A percentile compares a stretch with the other conserved stretches of the same genome.
Evolutionary conservation across 2,888 invertebrate genomes (phyloP).

Genomic region (Trissonchulus sp.): DNA sequence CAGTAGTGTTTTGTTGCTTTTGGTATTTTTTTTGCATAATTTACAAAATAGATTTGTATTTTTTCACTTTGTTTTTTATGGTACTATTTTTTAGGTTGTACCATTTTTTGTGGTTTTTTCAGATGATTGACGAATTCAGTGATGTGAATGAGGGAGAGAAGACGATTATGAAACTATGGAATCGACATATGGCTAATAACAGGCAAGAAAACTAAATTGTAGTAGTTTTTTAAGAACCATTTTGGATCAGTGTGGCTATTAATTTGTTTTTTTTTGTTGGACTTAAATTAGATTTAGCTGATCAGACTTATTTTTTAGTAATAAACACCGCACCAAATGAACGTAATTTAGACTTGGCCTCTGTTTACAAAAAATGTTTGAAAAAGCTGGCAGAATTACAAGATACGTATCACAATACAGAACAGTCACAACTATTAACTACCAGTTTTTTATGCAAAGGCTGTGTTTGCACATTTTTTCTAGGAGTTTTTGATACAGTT

Average conservation of each 20-base stretch:
- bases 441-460: too few species aligned
- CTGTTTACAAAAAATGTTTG: too few species aligned
- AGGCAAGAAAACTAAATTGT: slow-evolving; percentile 58
- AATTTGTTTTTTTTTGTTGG: slow-evolving; percentile 9
- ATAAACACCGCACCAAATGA: too few species aligned
- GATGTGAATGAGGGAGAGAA: slow-evolving; percentile 99
- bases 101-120: slow-evolving; percentile 32
- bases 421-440: too few species aligned
- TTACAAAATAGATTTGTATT: slow-evolving; percentile 9
- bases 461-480: too few species aligned
- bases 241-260: neutral
- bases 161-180: slow-evolving; percentile 98
- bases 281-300: slow-evolving; percentile 25
- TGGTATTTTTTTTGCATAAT: too few species aligned
- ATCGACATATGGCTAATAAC: slow-evolving; percentile 88
- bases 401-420: too few species aligned
- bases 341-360: too few species aligned
- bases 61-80: neutral
- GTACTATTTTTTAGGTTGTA: neutral
- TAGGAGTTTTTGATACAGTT: too few species aligned
- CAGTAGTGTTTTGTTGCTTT: too few species aligned
- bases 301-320: neutral
- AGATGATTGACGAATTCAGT: slow-evolving; percentile 97
- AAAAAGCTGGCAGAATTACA: too few species aligned
- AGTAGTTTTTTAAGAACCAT: slow-evolving; percentile 11